Base-by-base conservation (phyloP, 2,888 invertebrate genomes). In the Gastrophysa polygoni region DNA sequence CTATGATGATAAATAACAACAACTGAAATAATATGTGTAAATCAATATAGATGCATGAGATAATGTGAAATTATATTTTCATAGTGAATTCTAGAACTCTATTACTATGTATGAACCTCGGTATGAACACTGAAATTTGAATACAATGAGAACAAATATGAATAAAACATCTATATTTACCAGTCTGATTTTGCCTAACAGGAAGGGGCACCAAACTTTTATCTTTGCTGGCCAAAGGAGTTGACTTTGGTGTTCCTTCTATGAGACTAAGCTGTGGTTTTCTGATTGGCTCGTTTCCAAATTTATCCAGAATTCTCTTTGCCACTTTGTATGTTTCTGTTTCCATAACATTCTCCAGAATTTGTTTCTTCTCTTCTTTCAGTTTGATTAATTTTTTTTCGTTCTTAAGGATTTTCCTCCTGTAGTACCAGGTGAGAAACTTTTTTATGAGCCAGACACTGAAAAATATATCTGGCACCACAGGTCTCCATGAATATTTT, bases 261-360 rank as follows among this genome's bases (percentile, higher is more conserved):
- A 61, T 57, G 8, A 69, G 58, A 20, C 62, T 50, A 61, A 64
- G 54, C 51, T 59, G 34, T 44, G 66, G 64, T 68, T 68, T 72
- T 68, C 43, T 54, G 17, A 24, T 14, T 2, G 54, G 34, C 24
- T 88, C 87, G 18, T 89, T 89, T 63, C 89, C 95, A 83, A 90
- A 96, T 79, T 92, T 93, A 80, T 95, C 91, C 60, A 96, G 83
- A 71, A 96, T 93, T 79, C 91, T 90, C 80, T 92, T 93, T 4
- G 96, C 96, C 51, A 88, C 92, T 84, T 98, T 98, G 79, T 97
- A 99, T 0, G 96, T 98, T 82, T 98, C 98, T 34, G 91, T 98
- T 77, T 98, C 97, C 90, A 95, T 97, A 29, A 99, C 97, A 78
- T 95, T 91, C 76, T 98, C 96, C 59, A 99, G 83, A 68, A 98